These are phyloP conservation scores for Patagioenas fasciata DNA, from an alignment of 2,113 vertebrate genomes.

Conservation along the genomic window DNA sequence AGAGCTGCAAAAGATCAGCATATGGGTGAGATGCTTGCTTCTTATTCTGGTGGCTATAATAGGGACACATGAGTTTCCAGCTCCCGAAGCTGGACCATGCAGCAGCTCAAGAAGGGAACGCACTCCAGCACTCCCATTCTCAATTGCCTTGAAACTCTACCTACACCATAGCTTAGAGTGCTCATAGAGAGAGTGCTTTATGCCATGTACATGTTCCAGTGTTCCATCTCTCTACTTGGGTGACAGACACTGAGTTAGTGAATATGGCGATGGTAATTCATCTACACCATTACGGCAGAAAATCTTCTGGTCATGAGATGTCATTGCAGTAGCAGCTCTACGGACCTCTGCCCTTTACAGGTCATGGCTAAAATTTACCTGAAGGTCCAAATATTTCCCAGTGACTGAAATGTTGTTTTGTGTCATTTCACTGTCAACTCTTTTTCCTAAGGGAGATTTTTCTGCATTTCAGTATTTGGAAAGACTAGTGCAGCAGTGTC, in stretches of 20 bases:
- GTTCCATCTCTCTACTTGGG: neutral
- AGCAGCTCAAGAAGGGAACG: neutral
- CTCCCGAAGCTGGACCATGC: neutral
- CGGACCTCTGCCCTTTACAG: neutral
- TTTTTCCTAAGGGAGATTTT: neutral
- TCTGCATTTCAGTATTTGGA: neutral
- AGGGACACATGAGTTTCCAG: neutral
- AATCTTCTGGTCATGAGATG: neutral
- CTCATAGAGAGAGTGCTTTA: neutral
- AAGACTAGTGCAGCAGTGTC: neutral
- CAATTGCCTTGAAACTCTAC: neutral
- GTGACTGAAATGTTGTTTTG: neutral
- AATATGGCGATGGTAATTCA: neutral
- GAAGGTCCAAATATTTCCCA: neutral
- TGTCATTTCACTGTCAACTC: neutral
- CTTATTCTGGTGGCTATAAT: neutral
- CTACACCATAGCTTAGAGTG: neutral
- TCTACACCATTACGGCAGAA: neutral
- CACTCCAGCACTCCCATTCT: neutral
- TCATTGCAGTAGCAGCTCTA: neutral
- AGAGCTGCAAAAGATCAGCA: neutral
- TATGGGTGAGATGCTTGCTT: neutral
- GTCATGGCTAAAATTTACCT: neutral
- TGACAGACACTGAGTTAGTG: neutral
- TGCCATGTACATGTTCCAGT: neutral